A percentile compares a stretch with the other conserved stretches of the same genome.
Evolutionary conservation across 2,797 vertebrate genomes (phyloP).

Genomic region (Dendrocincla tyrannina): DNA sequence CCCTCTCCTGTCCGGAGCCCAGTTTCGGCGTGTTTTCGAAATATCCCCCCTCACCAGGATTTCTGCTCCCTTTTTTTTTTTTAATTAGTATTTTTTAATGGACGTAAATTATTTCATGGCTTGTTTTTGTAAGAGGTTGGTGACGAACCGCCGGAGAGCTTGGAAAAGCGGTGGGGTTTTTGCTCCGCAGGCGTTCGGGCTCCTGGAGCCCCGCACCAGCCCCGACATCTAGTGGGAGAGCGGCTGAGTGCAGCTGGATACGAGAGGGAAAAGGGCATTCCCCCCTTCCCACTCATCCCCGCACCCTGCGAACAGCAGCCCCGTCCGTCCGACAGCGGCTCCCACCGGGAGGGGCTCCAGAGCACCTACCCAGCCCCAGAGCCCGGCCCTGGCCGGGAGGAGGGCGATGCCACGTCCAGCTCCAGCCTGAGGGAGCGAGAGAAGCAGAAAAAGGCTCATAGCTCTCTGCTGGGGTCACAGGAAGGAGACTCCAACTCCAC

Average conservation of each 20-base stretch:
- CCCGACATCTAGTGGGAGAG: slow-evolving; percentile 16
- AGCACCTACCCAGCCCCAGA: not conserved
- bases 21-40: rapidly evolving
- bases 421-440: rapidly evolving
- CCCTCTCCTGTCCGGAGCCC: slow-evolving; percentile 17
- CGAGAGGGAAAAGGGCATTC: not conserved
- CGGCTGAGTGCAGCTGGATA: rapidly evolving
- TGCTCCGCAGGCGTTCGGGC: rapidly evolving
- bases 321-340: rapidly evolving
- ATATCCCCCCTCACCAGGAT: too few species aligned
- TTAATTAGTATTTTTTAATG: not conserved
- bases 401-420: rapidly evolving
- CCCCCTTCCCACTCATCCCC: not conserved
- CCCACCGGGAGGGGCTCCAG: rapidly evolving
- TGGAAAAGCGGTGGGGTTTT: rapidly evolving
- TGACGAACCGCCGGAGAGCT: not conserved
- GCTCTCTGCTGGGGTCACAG: not conserved
- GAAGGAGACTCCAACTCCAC: not conserved
- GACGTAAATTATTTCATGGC: not conserved
- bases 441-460: rapidly evolving
- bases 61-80: not conserved
- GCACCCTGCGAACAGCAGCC: not conserved
- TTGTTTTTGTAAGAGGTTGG: not conserved
- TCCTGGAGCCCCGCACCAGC: not conserved
- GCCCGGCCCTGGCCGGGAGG: rapidly evolving